Evolutionary conservation across 2,797 vertebrate species (phyloP), one percentile per base, ranked within the genome.

Genomic region (Typhlichthys subterraneus): DNA sequence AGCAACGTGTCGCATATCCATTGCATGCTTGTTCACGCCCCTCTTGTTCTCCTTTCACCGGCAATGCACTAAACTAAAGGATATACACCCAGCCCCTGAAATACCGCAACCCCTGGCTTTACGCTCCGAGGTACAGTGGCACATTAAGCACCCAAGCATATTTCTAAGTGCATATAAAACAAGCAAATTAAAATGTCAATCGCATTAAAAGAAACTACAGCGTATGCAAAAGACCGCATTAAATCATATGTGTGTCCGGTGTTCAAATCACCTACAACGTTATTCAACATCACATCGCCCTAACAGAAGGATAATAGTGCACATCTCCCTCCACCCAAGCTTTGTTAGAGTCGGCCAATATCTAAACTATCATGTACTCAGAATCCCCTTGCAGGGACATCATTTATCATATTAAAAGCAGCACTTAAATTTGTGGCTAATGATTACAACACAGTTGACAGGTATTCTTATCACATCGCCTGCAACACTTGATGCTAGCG

Each of bases 41-140:
- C 81, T 73, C 75, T 67, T 33, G 1, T 53, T 67, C 63, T 67
- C 62, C 53, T 56, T 51, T 59, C 66, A 81, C 76, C 14, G 48
- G 57, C 67, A 57, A 73, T 76, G 82, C 70, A 63, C 13, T 60
- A 53, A 77, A 23, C 23, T 23, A 29, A 29, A 61, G 77, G 80
- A 81, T 80, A 73, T 75, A 81, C 80, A 83, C 84, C 84, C 84
- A 82, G 76, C 87, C 85, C 83, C 75, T 81, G 53, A 74, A 87
- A 87, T 82, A 87, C 87, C 87, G 86, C 90, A 89, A 72, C 75
- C 77, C 61, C 67, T 62, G 73, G 61, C 57, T 60, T 59, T 70
- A 69, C 70, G 67, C 45, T 65, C 38, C 6, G 48, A 55, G 45
- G 62, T 50, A 53, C 62, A 42, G 38, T 29, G 23, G 23, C 23